Evolutionary conservation across 2,113 vertebrate species (phyloP), one percentile per base, ranked within the genome.

Genomic region (Lutjanus erythropterus): DNA sequence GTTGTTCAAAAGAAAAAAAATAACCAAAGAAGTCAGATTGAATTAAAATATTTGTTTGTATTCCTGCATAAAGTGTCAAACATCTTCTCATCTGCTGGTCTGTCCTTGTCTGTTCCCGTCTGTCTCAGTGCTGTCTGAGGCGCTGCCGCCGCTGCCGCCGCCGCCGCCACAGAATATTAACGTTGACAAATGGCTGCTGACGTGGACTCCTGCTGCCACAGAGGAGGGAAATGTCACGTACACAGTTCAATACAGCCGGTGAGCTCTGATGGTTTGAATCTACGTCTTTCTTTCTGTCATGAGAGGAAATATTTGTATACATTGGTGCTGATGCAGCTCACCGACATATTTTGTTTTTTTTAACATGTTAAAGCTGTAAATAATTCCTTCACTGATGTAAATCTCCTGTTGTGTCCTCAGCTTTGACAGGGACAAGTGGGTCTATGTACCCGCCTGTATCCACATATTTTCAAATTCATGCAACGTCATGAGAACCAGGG

Each of bases 181-280:
- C 15, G 55, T 78, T 23, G 23, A 64, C 3, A 6, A 74, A 0
- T 46, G 50, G 37, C 29, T 75, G 12, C 41, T 88, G 58, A 70
- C 29, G 6, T 89, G 87, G 87, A 71, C 11, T 5, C 60, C 81
- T 2, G 14, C 81, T 2, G 14, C 31, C 14, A 0, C 66, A 1
- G 7, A 21, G 3, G 47, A 81, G 1, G 33, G 2, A 11, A 5
- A 53, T 0, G 25, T 65, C 55, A 81, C 55, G 55, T 84, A 78
- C 74, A 86, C 55, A 0, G 84, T 79, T 6, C 42, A 81, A 44
- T 76, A 33, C 68, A 6, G 4, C 8, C 53, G 76, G 87, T 89
- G 31, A 71, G 75, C 1, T 18, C 18, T 9, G 42, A 75, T 37
- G 16, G 19, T 8, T 14, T 0, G 33, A 35, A 35, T 16, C 6